phyloP scores from a whole-genome alignment of 1,140 invertebrate species.

The Drosophila hydei region DNA sequence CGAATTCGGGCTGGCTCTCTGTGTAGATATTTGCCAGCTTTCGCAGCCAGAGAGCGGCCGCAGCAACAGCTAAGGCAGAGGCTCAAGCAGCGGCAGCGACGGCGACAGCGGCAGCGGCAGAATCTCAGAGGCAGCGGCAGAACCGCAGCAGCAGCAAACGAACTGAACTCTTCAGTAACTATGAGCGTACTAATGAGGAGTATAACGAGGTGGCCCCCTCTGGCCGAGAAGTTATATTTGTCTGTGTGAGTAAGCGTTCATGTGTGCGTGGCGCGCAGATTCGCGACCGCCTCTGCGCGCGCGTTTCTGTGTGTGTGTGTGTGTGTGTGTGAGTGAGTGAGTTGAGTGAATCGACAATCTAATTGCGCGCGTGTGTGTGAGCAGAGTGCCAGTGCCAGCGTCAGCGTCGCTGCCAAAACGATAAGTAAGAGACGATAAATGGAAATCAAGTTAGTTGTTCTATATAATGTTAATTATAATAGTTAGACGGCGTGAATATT shows the following conservation, averaged over 20 bases:
- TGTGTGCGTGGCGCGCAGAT: slow-evolving; percentile 8
- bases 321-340: slow-evolving; percentile 7
- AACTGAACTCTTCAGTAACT: slow-evolving; percentile 71
- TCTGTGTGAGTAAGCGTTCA: background rate
- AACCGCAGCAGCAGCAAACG: slow-evolving; percentile 17
- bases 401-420: background rate
- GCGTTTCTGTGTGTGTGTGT: background rate
- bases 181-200: slow-evolving; percentile 77
- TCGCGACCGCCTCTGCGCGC: background rate
- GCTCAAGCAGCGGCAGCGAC: background rate
- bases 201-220: slow-evolving; percentile 33
- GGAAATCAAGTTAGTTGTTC: background rate
- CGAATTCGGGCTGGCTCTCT: slow-evolving; percentile 42
- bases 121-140: slow-evolving; percentile 1
- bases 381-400: background rate
- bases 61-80: slow-evolving; percentile 1
- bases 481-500: background rate
- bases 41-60: slow-evolving; percentile 13
- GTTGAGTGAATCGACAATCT: slow-evolving; percentile 21
- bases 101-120: slow-evolving; percentile 12
- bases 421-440: background rate
- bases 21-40: slow-evolving; percentile 35
- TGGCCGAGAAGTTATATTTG: slow-evolving; percentile 15
- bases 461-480: background rate
- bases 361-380: slow-evolving; percentile 4